These are phyloP conservation scores for Henricia sp. DNA, from an alignment of 53 echinoderm and acorn worm genomes.

Conservation along the genomic window DNA sequence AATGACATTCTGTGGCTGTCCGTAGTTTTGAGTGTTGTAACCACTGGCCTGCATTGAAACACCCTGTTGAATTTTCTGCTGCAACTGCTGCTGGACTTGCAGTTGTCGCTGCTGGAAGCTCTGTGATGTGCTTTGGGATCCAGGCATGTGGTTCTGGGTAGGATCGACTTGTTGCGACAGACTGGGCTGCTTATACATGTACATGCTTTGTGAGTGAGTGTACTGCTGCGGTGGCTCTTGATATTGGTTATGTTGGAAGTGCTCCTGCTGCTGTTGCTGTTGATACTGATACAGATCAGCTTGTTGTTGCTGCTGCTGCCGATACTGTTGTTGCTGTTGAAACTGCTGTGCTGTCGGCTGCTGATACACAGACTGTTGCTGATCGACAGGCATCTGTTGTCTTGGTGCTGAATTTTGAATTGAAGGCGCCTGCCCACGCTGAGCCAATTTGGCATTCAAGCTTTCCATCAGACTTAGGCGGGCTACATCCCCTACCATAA, in stretches of 20 bases:
- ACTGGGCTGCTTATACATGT: background rate
- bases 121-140: slow-evolving; percentile 8
- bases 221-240: slow-evolving; percentile 16
- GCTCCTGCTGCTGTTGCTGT: slow-evolving; percentile 20
- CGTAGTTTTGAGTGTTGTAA: slow-evolving; percentile 7
- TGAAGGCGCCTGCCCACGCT: slow-evolving; percentile 29
- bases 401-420: background rate
- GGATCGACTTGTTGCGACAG: slow-evolving; percentile 6
- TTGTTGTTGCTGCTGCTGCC: slow-evolving; percentile 31
- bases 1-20: too few species aligned
- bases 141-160: background rate
- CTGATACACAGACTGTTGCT: slow-evolving; percentile 8
- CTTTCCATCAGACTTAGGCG: slow-evolving; percentile 79
- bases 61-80: slow-evolving; percentile 37
- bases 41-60: slow-evolving; percentile 5
- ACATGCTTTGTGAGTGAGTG: slow-evolving; percentile 4
- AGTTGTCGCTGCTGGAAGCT: slow-evolving; percentile 53
- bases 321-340: slow-evolving; percentile 19
- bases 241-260: slow-evolving; percentile 26
- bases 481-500: slow-evolving; percentile 53
- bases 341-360: slow-evolving; percentile 4
- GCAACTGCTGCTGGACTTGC: slow-evolving; percentile 28
- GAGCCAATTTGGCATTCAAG: slow-evolving; percentile 86
- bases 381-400: slow-evolving; percentile 7
- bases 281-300: slow-evolving; percentile 12